Evolutionary conservation across 1,140 invertebrate genomes (phyloP).

Genomic region (Colletes gigas): DNA sequence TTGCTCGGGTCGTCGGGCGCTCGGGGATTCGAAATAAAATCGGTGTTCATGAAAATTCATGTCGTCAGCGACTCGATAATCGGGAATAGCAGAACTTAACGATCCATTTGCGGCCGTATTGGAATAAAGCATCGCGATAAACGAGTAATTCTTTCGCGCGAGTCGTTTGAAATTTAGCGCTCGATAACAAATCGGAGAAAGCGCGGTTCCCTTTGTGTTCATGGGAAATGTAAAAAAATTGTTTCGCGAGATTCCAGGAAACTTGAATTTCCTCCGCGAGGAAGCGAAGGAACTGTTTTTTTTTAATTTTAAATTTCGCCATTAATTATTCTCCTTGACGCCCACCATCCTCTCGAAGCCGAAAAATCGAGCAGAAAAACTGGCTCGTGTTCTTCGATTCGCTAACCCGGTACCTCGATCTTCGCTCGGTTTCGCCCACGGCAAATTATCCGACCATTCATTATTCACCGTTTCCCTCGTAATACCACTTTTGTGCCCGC

Average conservation of each 20-base stretch:
- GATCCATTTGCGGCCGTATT: constrained; percentile 6
- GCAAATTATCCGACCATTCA: constrained; percentile 31
- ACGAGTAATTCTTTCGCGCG: background rate
- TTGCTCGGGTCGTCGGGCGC: background rate
- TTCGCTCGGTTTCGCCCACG: background rate
- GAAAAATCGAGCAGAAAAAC: background rate
- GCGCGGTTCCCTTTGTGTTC: too few relatives aligned
- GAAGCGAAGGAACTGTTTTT: too few relatives aligned
- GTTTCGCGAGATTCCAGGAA: too few relatives aligned
- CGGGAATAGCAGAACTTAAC: constrained; percentile 12
- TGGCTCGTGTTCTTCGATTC: background rate
- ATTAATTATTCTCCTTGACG: background rate
- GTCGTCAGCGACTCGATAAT: background rate
- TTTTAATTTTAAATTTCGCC: background rate
- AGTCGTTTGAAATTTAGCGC: too few relatives aligned
- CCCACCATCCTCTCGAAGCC: too few relatives aligned
- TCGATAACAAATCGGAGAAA: too few relatives aligned
- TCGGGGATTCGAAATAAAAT: background rate
- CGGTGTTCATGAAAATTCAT: constrained; percentile 20
- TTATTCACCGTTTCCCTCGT: constrained; percentile 9
- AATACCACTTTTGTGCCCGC: constrained; percentile 20
- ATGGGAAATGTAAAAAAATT: background rate
- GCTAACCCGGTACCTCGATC: background rate
- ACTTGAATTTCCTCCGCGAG: too few relatives aligned
- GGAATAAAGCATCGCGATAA: background rate